Conservation (phyloP, 2,797 vertebrate genomes). For the Menidia menidia region DNA sequence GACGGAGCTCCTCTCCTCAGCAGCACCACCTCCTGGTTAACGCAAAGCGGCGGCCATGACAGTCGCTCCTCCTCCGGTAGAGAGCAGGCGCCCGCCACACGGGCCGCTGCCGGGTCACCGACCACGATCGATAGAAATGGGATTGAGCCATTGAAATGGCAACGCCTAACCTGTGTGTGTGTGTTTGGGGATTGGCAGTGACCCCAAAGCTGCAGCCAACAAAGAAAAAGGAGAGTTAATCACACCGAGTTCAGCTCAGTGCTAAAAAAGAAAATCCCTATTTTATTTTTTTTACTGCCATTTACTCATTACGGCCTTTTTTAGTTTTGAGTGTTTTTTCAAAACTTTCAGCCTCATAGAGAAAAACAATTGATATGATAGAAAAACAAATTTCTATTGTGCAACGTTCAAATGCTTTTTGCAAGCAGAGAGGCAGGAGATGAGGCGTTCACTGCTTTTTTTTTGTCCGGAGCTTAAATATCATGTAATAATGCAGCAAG, state of each 20-base stretch:
- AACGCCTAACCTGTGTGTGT: conserved; percentile 69
- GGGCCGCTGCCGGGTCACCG: conserved; percentile 79
- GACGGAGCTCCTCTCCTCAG: conserved; percentile 48
- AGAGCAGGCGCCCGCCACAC: conserved; percentile 62
- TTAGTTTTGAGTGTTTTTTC: conserved; percentile 53
- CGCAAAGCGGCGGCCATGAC: conserved; percentile 30
- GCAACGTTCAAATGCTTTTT: not conserved
- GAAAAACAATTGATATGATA: conserved; percentile 21
- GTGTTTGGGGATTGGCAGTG: conserved; percentile 42
- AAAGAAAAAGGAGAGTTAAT: conserved; percentile 74
- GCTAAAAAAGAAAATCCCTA: conserved; percentile 51
- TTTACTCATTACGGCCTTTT: conserved; percentile 61
- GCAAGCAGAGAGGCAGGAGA: conserved; percentile 45
- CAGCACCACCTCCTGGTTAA: conserved; percentile 78
- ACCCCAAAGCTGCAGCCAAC: conserved; percentile 75
- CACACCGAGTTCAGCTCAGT: conserved; percentile 68
- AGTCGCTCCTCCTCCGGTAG: conserved; percentile 23
- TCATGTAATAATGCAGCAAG: conserved; percentile 77
- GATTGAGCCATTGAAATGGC: conserved; percentile 85
- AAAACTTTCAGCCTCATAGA: conserved; percentile 28
- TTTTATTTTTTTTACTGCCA: conserved; percentile 28
- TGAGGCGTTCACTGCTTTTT: conserved; percentile 36
- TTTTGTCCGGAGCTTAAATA: conserved; percentile 65
- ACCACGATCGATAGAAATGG: conserved; percentile 81
- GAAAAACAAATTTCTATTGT: conserved; percentile 40